Evolutionary conservation across 92 coral and sea anemone genomes (phyloP).

Genomic region (Ricordea florida): DNA sequence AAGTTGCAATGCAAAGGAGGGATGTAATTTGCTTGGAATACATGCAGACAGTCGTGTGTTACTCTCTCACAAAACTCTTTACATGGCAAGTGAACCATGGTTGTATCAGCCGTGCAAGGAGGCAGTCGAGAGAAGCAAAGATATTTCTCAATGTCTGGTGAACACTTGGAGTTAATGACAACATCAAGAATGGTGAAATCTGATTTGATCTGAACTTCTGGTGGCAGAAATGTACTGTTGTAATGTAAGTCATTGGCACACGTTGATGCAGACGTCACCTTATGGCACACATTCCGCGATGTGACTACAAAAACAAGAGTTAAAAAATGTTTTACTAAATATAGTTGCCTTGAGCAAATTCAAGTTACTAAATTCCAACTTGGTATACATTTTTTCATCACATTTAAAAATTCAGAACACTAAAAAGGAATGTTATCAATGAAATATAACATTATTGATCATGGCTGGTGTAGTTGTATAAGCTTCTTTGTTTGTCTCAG

Average conservation of each 20-base stretch:
- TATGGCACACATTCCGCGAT: constrained; percentile 51
- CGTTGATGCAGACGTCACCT: constrained; percentile 11
- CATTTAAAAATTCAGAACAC: no score
- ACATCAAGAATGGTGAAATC: constrained; percentile 21
- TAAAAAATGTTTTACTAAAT: neutral
- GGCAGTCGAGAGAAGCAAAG: constrained; percentile 64
- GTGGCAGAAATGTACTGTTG: constrained; percentile 49
- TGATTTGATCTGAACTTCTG: constrained; percentile 25
- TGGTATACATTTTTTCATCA: no score
- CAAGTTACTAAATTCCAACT: no score
- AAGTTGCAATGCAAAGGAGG: constrained; percentile 45
- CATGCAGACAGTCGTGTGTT: constrained; percentile 30
- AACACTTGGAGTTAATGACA: constrained; percentile 45
- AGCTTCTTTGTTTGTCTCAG: no score
- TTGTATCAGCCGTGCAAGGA: constrained; percentile 29
- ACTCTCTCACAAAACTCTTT: constrained; percentile 55
- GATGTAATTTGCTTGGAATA: neutral
- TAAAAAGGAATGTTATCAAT: no score
- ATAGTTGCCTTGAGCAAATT: no score
- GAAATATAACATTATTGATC: no score
- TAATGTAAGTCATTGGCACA: constrained; percentile 55
- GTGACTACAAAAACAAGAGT: constrained; percentile 19
- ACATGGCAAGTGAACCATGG: constrained; percentile 65
- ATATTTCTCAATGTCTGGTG: constrained; percentile 51
- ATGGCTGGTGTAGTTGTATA: no score